Base-by-base conservation (phyloP, 2,797 vertebrate species). In the Molossus molossus region DNA sequence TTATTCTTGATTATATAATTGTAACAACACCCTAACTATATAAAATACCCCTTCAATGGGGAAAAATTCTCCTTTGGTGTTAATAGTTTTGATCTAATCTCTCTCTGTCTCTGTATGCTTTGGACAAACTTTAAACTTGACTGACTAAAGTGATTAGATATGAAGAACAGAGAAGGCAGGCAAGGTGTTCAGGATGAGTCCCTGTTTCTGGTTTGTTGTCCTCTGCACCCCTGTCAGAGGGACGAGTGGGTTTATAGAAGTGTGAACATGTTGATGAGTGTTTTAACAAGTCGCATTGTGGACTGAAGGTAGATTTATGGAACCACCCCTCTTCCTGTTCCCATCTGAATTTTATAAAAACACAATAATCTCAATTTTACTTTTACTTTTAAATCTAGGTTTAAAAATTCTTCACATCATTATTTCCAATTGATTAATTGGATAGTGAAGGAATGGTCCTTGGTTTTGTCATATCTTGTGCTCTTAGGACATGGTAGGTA, bases 271-370 rank as follows among this genome's bases (percentile, higher is more conserved):
- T 7, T 70, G 29, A 27, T 79, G 53, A 15, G 18, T 53, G 29
- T 67, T 53, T 37, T 53, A 50, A 13, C 48, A 37, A 33, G 53
- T 25, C 53, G n/a, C 29, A 53, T 53, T 23, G 21, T 17, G 27
- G 20, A 69, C 58, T 64, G 53, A 9, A 10, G 29, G 9, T 29
- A 9, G 21, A 14, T 73, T 84, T 90, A 69, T 9, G 33, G 17
- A 25, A 50, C 2, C 17, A 17, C 3, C 23, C n/a, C 3, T 33
- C 70, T 88, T 23, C 23, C 45, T 1, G 3, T 95, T 33, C 9
- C 10, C 27, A 81, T 73, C 3, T 73, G 6, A 79, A 95, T 86
- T 88, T 88, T 83, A 65, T 90, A 77, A 94, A 86, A 75, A 95
- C 25, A 27, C 1, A 67, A 8, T 57, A 45, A 94, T 50, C 3